Conservation (phyloP, 2,113 vertebrate genomes). For the Ursus arctos region DNA sequence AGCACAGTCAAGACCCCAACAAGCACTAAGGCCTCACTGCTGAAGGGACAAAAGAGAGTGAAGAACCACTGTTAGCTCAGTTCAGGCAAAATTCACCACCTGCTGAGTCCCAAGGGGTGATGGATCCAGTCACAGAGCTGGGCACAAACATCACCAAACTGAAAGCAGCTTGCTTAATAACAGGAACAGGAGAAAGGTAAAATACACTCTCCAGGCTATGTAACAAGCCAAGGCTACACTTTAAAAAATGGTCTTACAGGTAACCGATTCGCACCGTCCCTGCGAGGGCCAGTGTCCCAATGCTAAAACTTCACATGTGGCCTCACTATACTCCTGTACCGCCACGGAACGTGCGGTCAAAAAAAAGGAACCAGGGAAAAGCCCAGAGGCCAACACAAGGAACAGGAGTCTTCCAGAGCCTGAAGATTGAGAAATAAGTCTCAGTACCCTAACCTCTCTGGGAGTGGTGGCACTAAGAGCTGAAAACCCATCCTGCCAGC, state of each 20-base stretch:
- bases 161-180: constrained; percentile 2
- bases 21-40: not conserved
- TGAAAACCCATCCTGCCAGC: not conserved
- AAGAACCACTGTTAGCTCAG: not conserved
- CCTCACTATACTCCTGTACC: not conserved
- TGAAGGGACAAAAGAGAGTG: not conserved
- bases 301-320: not conserved
- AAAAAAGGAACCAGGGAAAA: not conserved
- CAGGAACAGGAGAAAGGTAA: not conserved
- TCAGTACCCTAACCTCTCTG: not conserved
- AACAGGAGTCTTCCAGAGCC: not conserved
- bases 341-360: not conserved
- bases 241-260: not conserved
- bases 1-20: not conserved
- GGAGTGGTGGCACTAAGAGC: not conserved
- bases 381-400: not conserved
- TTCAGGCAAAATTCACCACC: constrained; percentile 42
- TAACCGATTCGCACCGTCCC: not conserved
- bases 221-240: not conserved
- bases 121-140: not conserved
- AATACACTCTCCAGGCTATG: not conserved
- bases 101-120: not conserved
- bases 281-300: not conserved
- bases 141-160: constrained; percentile 31
- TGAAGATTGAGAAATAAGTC: not conserved